Evolutionary conservation across 2,797 vertebrate genomes (phyloP).

Genomic region (Cephalopachus bancanus): DNA sequence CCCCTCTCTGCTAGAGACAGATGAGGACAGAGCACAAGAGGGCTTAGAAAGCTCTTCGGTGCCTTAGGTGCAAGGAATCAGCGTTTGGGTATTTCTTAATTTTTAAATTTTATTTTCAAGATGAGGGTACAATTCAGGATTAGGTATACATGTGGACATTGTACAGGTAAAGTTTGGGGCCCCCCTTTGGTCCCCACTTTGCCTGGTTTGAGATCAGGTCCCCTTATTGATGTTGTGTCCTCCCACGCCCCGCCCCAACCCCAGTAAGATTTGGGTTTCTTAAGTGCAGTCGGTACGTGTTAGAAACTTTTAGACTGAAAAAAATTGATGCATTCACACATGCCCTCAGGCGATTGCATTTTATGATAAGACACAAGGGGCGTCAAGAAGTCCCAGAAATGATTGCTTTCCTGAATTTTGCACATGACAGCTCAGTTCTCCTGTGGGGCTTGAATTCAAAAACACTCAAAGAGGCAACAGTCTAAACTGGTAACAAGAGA

Average conservation of each 20-base stretch:
- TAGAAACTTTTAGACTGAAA: background rate
- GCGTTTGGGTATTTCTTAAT: background rate
- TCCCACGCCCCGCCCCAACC: too few relatives aligned
- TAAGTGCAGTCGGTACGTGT: background rate
- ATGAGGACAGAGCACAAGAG: background rate
- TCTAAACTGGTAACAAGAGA: background rate
- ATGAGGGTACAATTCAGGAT: too few relatives aligned
- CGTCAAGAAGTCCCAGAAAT: background rate
- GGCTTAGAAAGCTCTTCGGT: background rate
- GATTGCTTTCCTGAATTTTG: background rate
- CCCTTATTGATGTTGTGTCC: too few relatives aligned
- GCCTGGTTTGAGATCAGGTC: too few relatives aligned
- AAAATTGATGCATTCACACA: background rate
- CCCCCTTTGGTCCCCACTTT: too few relatives aligned
- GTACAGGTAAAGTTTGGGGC: too few relatives aligned
- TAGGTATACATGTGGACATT: too few relatives aligned
- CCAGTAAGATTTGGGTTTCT: background rate
- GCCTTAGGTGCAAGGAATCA: background rate
- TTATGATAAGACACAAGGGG: background rate
- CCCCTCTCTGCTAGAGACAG: background rate
- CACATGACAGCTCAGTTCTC: background rate
- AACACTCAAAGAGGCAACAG: background rate
- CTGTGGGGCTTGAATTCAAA: background rate
- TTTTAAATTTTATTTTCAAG: too few relatives aligned
- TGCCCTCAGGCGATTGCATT: background rate